These are phyloP conservation scores for Dryadula phaetusa DNA, from an alignment of 2,888 invertebrate genomes.

Conservation along the genomic window DNA sequence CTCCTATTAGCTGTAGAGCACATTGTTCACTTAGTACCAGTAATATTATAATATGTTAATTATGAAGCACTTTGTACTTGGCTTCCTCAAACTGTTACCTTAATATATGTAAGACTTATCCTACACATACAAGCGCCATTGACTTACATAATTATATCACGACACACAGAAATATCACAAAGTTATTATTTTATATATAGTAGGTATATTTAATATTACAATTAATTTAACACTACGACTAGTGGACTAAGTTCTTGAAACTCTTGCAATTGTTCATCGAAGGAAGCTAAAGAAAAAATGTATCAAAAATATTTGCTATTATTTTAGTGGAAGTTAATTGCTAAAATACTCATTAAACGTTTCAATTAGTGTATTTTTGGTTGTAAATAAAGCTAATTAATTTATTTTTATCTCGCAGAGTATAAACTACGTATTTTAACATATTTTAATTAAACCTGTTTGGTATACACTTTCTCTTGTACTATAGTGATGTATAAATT, in stretches of 20 bases:
- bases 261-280: neutral
- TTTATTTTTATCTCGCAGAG: neutral
- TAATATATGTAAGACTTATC: constrained; percentile 37
- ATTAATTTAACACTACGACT: neutral
- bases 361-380: neutral
- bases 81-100: constrained; percentile 18
- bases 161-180: constrained; percentile 74
- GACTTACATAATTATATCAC: constrained; percentile 56
- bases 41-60: neutral
- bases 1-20: neutral
- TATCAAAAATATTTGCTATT: neutral
- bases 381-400: neutral
- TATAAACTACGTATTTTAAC: neutral
- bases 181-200: constrained; percentile 29
- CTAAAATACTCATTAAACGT: neutral
- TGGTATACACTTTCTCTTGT: constrained; percentile 4
- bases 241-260: neutral
- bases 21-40: neutral
- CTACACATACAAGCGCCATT: constrained; percentile 37
- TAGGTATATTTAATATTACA: constrained; percentile 18
- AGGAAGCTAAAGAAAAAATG: neutral
- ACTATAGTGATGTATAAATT: constrained; percentile 3
- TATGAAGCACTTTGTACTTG: neutral
- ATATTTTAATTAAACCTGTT: constrained; percentile 16
- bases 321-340: too few relatives aligned